These are phyloP conservation scores for Andrena hattorfiana DNA, from an alignment of 2,888 invertebrate species.

Conservation along the genomic window DNA sequence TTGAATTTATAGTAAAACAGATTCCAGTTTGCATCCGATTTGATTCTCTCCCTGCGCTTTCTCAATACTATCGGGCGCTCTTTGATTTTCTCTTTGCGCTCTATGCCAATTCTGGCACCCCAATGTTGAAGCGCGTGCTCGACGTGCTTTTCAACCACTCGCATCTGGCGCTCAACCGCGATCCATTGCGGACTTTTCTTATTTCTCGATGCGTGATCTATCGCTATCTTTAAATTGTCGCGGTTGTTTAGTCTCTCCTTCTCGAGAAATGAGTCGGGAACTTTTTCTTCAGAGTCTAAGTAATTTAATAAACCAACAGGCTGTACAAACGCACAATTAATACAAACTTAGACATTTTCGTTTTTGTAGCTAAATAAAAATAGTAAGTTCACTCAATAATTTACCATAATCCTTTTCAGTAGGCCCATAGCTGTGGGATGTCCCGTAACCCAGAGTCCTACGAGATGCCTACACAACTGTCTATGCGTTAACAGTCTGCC, in stretches of 20 bases:
- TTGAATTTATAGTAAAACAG: slow-evolving; percentile 98
- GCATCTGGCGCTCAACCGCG: slow-evolving; percentile 90
- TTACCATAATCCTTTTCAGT: slow-evolving; percentile 94
- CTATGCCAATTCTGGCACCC: slow-evolving; percentile 88
- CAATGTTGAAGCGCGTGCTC: slow-evolving; percentile 91
- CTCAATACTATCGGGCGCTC: slow-evolving; percentile 96
- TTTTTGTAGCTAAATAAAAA: slow-evolving; percentile 37
- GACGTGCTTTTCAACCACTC: slow-evolving; percentile 93
- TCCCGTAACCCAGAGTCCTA: slow-evolving; percentile 98
- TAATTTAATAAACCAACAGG: slow-evolving; percentile 96
- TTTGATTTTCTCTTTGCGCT: slow-evolving; percentile 88
- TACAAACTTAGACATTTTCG: slow-evolving; percentile 46
- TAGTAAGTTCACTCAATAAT: slow-evolving; percentile 43
- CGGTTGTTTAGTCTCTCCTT: slow-evolving; percentile 91
- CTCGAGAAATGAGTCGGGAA: slow-evolving; percentile 91
- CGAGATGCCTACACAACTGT: slow-evolving; percentile 96
- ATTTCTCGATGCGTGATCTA: slow-evolving; percentile 90
- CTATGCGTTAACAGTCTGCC: slow-evolving; percentile 93
- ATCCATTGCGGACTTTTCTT: slow-evolving; percentile 90
- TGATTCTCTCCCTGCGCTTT: slow-evolving; percentile 94
- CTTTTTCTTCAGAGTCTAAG: slow-evolving; percentile 94
- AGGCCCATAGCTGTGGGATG: slow-evolving; percentile 96
- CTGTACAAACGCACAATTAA: slow-evolving; percentile 85
- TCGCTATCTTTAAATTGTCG: slow-evolving; percentile 98
- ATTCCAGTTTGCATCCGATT: slow-evolving; percentile 95